These are phyloP conservation scores for Lasioglossum calceatum DNA, from an alignment of 2,888 invertebrate genomes.

Conservation along the genomic window DNA sequence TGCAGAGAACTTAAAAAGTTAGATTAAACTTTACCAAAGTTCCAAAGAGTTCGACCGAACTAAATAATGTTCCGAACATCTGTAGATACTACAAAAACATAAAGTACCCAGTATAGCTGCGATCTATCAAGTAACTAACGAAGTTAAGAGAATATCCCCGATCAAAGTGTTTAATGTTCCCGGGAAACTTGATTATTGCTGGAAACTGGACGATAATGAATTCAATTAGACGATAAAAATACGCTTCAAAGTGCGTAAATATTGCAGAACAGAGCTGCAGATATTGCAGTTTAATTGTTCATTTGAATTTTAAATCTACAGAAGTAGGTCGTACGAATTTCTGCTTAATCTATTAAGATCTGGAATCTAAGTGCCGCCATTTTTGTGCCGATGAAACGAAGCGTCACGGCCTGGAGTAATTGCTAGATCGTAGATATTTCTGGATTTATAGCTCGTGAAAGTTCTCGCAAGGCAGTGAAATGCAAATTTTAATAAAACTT, in stretches of 20 bases:
- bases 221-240: neutral
- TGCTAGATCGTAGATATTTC: neutral
- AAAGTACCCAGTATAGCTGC: neutral
- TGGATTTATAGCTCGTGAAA: neutral
- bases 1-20: neutral
- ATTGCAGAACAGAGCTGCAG: neutral
- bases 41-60: neutral
- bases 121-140: neutral
- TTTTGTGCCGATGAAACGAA: neutral
- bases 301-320: neutral
- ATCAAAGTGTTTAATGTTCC: neutral
- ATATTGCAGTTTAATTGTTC: neutral
- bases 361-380: neutral
- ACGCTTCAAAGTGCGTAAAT: neutral
- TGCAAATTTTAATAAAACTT: neutral
- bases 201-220: neutral
- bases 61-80: neutral
- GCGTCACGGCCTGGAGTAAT: neutral
- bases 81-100: neutral
- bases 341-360: neutral
- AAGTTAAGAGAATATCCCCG: neutral
- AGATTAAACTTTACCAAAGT: neutral
- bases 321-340: neutral
- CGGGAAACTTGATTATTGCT: neutral
- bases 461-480: neutral